A percentile compares a stretch with the other conserved stretches of the same genome.
Evolutionary conservation across 1,140 invertebrate species (phyloP).

Genomic region (Dinoponera quadriceps): DNA sequence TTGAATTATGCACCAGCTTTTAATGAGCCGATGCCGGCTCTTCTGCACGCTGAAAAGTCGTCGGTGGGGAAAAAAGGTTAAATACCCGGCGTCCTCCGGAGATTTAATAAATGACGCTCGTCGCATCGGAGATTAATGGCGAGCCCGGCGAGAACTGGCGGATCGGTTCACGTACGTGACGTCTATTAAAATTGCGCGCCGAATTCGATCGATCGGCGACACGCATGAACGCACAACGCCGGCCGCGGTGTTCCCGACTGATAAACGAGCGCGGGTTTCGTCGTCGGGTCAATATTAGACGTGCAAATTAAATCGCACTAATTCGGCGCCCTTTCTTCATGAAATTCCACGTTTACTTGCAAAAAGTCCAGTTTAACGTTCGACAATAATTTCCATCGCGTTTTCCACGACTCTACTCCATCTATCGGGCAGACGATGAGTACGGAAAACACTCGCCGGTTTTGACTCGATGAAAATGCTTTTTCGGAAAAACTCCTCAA

Average conservation of each 20-base stretch:
- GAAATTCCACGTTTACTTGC: too few relatives aligned
- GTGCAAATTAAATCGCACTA: too few relatives aligned
- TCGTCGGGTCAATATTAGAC: background rate
- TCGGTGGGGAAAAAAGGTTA: background rate
- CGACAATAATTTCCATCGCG: too few relatives aligned
- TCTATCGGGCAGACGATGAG: too few relatives aligned
- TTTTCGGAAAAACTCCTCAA: too few relatives aligned
- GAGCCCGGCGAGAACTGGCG: background rate
- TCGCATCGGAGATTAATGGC: conserved; percentile 18
- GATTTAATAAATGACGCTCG: conserved; percentile 13
- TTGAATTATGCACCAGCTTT: background rate
- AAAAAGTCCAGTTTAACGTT: background rate
- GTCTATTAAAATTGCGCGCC: conserved; percentile 21
- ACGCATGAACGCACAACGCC: background rate
- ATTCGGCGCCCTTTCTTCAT: too few relatives aligned
- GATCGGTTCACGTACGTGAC: conserved; percentile 21
- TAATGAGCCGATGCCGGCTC: conserved; percentile 14
- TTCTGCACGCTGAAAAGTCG: too few relatives aligned
- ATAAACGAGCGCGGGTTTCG: background rate
- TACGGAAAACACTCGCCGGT: too few relatives aligned
- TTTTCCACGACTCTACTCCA: too few relatives aligned
- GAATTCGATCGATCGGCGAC: conserved; percentile 27
- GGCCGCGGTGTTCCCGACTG: background rate
- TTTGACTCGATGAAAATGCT: too few relatives aligned
- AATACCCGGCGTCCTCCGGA: background rate